Evolutionary conservation across 2,888 invertebrate species (phyloP).

Genomic region (Pocota personata): DNA sequence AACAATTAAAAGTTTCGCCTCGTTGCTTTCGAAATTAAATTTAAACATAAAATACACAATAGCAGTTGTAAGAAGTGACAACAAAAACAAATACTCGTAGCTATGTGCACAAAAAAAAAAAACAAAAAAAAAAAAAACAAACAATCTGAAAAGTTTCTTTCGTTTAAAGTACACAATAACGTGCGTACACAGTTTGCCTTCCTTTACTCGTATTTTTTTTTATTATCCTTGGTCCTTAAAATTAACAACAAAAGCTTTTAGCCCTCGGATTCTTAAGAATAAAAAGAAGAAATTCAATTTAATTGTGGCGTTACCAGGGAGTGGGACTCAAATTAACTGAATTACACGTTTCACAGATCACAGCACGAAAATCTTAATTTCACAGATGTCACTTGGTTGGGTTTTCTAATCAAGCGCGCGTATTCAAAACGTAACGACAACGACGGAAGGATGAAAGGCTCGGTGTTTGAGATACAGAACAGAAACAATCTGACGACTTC

Average conservation of each 20-base stretch:
- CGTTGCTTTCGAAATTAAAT: not conserved
- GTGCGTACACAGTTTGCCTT: not conserved
- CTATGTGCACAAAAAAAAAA: no score
- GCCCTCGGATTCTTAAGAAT: not conserved
- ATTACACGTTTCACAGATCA: conserved; percentile 27
- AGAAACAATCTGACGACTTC: not conserved
- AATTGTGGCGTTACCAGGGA: conserved; percentile 9
- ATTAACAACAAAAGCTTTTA: conserved; percentile 7
- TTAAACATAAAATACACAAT: not conserved
- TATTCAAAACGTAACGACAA: no score
- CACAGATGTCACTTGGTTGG: conserved; percentile 39
- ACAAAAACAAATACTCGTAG: not conserved
- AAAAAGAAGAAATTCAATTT: conserved; percentile 31
- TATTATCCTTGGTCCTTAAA: conserved; percentile 21
- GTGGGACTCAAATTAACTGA: conserved; percentile 22
- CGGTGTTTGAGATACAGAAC: not conserved
- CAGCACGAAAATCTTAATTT: conserved; percentile 15
- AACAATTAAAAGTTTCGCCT: conserved; percentile 23
- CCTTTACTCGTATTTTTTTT: no score
- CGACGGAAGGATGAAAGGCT: not conserved
- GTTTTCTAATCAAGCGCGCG: conserved; percentile 25
- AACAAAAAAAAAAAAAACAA: not conserved
- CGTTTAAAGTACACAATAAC: not conserved
- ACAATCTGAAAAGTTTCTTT: conserved; percentile 24
- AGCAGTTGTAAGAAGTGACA: not conserved